A percentile compares a stretch with the other conserved stretches of the same genome.
phyloP scores from a whole-genome alignment of 2,888 invertebrate genomes.

The Osedax fenrisi region DNA sequence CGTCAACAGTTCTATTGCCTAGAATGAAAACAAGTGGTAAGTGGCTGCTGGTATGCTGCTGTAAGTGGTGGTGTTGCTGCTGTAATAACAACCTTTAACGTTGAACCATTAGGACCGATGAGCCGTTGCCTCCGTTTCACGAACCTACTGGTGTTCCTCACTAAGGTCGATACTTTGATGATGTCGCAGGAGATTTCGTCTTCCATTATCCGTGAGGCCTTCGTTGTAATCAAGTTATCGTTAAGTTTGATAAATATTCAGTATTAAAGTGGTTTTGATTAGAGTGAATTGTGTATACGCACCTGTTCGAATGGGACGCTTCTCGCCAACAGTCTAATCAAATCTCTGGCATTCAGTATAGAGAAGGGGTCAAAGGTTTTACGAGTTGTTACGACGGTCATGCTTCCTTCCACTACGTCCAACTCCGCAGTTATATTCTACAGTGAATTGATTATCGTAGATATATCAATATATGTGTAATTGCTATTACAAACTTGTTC shows the following conservation, averaged over 20 bases:
- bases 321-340: conserved; percentile 82
- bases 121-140: conserved; percentile 82
- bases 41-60: neutral
- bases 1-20: conserved; percentile 79
- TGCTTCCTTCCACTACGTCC: conserved; percentile 81
- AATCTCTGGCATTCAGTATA: conserved; percentile 85
- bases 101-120: conserved; percentile 94
- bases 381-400: conserved; percentile 78
- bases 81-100: conserved; percentile 78
- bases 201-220: conserved; percentile 55
- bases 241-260: too few species aligned
- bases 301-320: conserved; percentile 96
- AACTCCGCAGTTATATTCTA: conserved; percentile 68
- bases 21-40: conserved; percentile 9
- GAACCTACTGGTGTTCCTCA: conserved; percentile 76
- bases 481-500: conserved; percentile 63
- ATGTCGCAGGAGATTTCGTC: conserved; percentile 88
- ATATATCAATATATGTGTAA: too few species aligned
- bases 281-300: too few species aligned
- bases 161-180: conserved; percentile 82
- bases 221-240: too few species aligned
- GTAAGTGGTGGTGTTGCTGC: too few species aligned
- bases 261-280: too few species aligned
- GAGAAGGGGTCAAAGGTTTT: conserved; percentile 98
- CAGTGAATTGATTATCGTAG: too few species aligned